phyloP scores from a whole-genome alignment of 2,888 invertebrate species.

The Netelia fuscicornis region DNA sequence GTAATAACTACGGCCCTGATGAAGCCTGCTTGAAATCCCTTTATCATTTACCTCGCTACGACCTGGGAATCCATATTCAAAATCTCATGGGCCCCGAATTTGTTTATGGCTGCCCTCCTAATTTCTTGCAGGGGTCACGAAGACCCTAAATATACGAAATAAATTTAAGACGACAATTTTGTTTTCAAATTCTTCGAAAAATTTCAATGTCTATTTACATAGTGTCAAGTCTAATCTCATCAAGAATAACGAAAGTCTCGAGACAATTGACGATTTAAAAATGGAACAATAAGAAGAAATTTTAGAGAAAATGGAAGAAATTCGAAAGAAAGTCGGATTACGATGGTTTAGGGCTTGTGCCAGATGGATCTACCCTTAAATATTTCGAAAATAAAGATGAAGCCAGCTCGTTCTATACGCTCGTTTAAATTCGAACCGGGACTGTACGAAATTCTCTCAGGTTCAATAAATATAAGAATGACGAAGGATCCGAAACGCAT shows the following conservation, averaged over 20 bases:
- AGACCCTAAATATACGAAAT: background rate
- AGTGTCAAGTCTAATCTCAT: background rate
- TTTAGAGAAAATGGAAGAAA: slow-evolving; percentile 16
- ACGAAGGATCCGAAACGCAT: background rate
- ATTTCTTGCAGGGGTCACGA: background rate
- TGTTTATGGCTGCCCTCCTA: no score
- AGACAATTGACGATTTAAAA: slow-evolving; percentile 38
- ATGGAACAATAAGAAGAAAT: slow-evolving; percentile 5
- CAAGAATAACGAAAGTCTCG: background rate
- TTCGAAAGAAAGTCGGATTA: slow-evolving; percentile 16
- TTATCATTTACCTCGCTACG: no score
- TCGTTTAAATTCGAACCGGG: background rate
- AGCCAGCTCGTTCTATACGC: background rate
- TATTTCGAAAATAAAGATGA: background rate
- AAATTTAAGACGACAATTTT: background rate
- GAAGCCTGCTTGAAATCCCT: no score
- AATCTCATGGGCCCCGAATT: no score
- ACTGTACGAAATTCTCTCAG: slow-evolving; percentile 10
- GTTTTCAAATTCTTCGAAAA: background rate
- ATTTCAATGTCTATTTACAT: slow-evolving; percentile 11
- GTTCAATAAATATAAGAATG: slow-evolving; percentile 52
- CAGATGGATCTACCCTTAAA: slow-evolving; percentile 42
- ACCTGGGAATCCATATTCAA: no score
- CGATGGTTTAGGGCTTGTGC: background rate
- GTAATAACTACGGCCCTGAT: no score